phyloP scores from a whole-genome alignment of 2,888 invertebrate genomes.

The Eupithecia subumbrata region DNA sequence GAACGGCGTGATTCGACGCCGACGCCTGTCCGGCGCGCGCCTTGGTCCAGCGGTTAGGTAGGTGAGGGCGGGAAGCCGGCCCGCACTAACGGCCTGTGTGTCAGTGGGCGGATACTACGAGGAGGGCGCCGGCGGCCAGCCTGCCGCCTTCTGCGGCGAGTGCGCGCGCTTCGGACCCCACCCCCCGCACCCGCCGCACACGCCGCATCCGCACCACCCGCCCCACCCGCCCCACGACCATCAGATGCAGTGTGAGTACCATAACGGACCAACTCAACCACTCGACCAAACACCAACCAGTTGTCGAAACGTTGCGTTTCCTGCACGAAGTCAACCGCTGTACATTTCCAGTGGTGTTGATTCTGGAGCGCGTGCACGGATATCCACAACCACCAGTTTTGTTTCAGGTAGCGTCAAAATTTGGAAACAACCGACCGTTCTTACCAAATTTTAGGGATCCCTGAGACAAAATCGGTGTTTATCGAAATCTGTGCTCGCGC shows the following conservation, averaged over 20 bases:
- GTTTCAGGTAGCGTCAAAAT: not conserved
- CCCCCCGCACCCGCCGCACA: constrained; percentile 54
- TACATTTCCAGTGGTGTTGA: not conserved
- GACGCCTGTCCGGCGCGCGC: constrained; percentile 34
- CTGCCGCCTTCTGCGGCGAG: constrained; percentile 67
- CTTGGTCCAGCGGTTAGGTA: constrained; percentile 57
- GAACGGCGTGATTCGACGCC: constrained; percentile 35
- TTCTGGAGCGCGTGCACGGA: not conserved
- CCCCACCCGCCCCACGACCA: constrained; percentile 60
- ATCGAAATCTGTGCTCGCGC: not conserved
- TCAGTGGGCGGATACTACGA: constrained; percentile 83
- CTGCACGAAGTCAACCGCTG: not conserved
- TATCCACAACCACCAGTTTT: not conserved
- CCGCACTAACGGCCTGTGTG: constrained; percentile 73
- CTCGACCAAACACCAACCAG: constrained; percentile 5
- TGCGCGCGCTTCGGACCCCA: constrained; percentile 71
- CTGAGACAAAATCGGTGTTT: not conserved
- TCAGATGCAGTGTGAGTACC: constrained; percentile 74
- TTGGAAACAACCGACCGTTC: not conserved
- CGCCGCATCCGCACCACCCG: constrained; percentile 44
- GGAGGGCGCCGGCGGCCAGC: constrained; percentile 64
- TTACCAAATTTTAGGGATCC: not conserved
- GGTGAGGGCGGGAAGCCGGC: constrained; percentile 56
- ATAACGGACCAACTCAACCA: constrained; percentile 18
- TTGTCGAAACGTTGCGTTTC: not conserved